These are phyloP conservation scores for Chromobotia macracanthus DNA, from an alignment of 2,797 vertebrate genomes.

Conservation along the genomic window DNA sequence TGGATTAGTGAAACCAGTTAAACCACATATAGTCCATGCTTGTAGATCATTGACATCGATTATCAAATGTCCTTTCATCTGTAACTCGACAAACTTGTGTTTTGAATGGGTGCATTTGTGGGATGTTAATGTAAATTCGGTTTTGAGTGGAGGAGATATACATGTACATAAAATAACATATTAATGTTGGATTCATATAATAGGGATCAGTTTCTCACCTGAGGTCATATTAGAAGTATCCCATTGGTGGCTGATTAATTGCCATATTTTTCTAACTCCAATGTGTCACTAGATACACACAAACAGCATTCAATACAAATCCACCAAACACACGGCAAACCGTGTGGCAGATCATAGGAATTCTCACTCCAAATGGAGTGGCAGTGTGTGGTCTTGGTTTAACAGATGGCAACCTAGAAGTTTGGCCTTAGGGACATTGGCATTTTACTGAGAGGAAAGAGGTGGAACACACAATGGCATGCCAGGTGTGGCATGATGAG, in stretches of 20 bases:
- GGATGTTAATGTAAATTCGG: neutral
- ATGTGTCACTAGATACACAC: slow-evolving; percentile 1
- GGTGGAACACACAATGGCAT: slow-evolving; percentile 46
- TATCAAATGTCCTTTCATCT: neutral
- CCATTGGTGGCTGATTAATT: neutral
- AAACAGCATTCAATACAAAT: slow-evolving; percentile 15
- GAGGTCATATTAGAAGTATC: neutral
- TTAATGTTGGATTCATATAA: neutral
- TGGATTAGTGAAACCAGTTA: neutral
- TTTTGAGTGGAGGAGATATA: neutral
- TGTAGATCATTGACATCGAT: neutral
- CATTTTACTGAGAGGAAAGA: slow-evolving; percentile 35
- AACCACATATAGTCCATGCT: neutral
- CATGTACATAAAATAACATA: no score
- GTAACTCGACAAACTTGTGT: neutral
- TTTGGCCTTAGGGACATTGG: slow-evolving; percentile 17
- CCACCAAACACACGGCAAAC: neutral
- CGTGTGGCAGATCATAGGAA: slow-evolving; percentile 8
- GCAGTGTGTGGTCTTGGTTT: slow-evolving; percentile 22
- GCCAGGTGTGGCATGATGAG: slow-evolving; percentile 33
- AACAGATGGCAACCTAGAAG: slow-evolving; percentile 43
- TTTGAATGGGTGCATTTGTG: neutral
- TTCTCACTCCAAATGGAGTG: slow-evolving; percentile 30
- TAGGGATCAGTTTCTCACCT: neutral
- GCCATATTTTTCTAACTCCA: neutral